Conservation (phyloP, 2,113 vertebrate genomes). For the Pleuronectes platessa region DNA sequence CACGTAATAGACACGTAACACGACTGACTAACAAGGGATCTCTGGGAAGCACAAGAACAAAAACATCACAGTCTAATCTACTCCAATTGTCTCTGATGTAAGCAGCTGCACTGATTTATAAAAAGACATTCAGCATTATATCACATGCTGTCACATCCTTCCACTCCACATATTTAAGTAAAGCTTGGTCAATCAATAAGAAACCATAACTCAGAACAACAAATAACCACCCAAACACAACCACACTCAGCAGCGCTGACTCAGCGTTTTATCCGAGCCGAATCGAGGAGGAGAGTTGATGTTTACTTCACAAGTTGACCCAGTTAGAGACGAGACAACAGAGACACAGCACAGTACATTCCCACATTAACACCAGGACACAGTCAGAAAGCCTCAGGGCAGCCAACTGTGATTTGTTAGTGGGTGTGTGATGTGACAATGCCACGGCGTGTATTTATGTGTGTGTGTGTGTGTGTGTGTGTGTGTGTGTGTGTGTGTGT, state of each 20-base stretch:
- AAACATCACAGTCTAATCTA: neutral
- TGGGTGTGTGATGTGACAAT: conserved; percentile 47
- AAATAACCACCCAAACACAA: conserved; percentile 13
- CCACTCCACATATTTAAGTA: conserved; percentile 7
- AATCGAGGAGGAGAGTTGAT: conserved; percentile 1
- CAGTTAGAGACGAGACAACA: conserved; percentile 36
- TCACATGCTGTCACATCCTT: neutral
- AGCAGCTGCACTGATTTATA: conserved; percentile 2
- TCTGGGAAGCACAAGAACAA: neutral
- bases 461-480: no score
- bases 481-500: conserved; percentile 16
- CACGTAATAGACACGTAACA: neutral
- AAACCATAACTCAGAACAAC: conserved; percentile 11
- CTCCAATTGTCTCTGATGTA: neutral
- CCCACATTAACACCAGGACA: conserved; percentile 11
- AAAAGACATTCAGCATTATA: conserved; percentile 11
- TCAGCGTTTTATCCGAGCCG: conserved; percentile 14
- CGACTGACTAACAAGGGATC: neutral
- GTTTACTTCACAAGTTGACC: conserved; percentile 46
- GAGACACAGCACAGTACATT: conserved; percentile 19
- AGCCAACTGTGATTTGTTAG: conserved; percentile 51
- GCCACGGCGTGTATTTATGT: neutral
- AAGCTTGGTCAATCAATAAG: conserved; percentile 4
- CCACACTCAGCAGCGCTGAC: conserved; percentile 29
- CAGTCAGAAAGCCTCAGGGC: conserved; percentile 19